phyloP scores from a whole-genome alignment of 2,113 vertebrate genomes.

The Chrysochloris asiatica region DNA sequence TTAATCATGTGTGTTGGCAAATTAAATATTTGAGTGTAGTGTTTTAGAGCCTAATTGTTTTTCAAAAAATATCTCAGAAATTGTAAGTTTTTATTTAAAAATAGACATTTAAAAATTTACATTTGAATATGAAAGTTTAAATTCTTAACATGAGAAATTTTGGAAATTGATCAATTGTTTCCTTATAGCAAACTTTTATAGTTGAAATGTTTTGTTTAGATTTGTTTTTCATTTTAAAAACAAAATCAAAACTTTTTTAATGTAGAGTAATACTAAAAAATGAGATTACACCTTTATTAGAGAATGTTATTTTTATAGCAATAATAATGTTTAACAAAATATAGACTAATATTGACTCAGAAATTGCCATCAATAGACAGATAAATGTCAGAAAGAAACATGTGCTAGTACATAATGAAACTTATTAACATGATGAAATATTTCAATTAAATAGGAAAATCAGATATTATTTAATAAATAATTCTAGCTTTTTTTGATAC shows the following conservation, averaged over 20 bases:
- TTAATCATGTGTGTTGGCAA: constrained; percentile 39
- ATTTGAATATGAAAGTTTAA: constrained; percentile 23
- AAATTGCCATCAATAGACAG: neutral
- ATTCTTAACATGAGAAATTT: constrained; percentile 12
- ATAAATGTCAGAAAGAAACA: neutral
- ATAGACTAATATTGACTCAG: neutral
- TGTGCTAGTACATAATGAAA: neutral
- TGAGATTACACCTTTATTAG: neutral
- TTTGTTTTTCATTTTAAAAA: constrained; percentile 51
- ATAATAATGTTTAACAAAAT: neutral
- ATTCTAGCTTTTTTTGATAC: neutral
- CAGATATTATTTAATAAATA: neutral
- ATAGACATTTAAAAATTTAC: neutral
- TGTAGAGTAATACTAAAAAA: constrained; percentile 42
- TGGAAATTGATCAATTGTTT: neutral
- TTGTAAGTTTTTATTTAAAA: constrained; percentile 49
- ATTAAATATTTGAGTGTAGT: constrained; percentile 4
- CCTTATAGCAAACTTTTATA: neutral
- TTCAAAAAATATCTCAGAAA: neutral
- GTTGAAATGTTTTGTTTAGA: neutral
- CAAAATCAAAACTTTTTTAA: neutral
- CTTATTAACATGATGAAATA: neutral
- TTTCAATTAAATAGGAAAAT: neutral
- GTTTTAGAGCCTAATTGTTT: neutral
- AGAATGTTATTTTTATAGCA: neutral